Conservation (phyloP, 2,797 vertebrate genomes). For the Darevskia mixta region DNA sequence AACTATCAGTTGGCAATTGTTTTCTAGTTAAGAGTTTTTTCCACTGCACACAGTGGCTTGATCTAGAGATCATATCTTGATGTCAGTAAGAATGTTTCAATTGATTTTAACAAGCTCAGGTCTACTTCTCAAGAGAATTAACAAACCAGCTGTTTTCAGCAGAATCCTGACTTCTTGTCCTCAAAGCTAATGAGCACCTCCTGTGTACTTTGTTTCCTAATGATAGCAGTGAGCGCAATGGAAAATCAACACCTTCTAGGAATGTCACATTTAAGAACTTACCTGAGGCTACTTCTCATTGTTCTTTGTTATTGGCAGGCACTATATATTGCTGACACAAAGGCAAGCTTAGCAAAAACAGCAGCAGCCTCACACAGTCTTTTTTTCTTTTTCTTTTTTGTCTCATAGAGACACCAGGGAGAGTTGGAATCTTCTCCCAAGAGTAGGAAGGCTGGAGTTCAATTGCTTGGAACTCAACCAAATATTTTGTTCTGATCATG, state of each 20-base stretch:
- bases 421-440: no score
- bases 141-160: slow-evolving; percentile 8
- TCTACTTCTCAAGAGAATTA: background rate
- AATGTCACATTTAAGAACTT: background rate
- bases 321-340: background rate
- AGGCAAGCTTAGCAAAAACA: background rate
- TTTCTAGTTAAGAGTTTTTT: background rate
- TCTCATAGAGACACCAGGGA: no score
- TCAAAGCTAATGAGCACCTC: slow-evolving; percentile 13
- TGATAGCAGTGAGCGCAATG: background rate
- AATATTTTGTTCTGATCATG: no score
- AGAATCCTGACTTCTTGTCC: slow-evolving; percentile 3
- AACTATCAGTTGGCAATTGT: background rate
- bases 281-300: background rate
- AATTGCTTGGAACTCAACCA: no score
- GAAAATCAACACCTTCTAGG: background rate
- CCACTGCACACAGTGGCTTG: background rate
- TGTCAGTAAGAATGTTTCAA: background rate
- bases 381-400: background rate
- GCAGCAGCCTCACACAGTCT: background rate
- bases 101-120: slow-evolving; percentile 15
- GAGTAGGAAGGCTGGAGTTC: no score
- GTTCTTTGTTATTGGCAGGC: background rate
- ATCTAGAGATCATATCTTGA: background rate
- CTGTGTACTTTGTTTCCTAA: background rate